Base-by-base conservation (phyloP, 2,888 invertebrate genomes). In the Apoderus coryli region DNA sequence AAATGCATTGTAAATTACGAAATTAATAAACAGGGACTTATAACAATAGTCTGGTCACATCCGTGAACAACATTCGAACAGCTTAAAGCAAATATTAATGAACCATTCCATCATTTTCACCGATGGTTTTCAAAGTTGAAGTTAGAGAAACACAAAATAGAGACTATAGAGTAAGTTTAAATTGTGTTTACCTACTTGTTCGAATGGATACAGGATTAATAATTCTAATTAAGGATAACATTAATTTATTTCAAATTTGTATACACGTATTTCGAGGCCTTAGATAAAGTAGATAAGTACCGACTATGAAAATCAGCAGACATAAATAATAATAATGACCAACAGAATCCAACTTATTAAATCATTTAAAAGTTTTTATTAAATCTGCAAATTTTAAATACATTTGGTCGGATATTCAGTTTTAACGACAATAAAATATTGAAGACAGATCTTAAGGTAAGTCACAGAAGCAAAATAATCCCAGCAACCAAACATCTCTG, bases 321-420 rank as follows among this genome's bases (percentile, higher is more conserved):
- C 24, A 61, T 75, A 2, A 70, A 70, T 39, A 84, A 81, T 1
- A 62, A 72, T 2, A 85, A 84, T 50, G 72, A 74, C 41, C 82
- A 85, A 52, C 70, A 70, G 44, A 81, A 79, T 1, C 69, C 72
- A 3, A 60, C 69, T 0, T 65, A 69, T 11, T 56, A 69, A 37
- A 69, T 28, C 52, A 82, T 32, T 35, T 53, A 2, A 84, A 84
- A 48, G 52, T 81, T 5, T 54, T 76, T 4, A 59, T 80, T 0
- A 74, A 71, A 43, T 81, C 82, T 38, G 75, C 73, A 2, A 75
- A 76, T 34, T 82, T 84, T 49, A 62, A 71, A 37, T 73, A 77
- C 36, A 69, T 81, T 11, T 63, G 72, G 1, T 48, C 75, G 2
- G 72, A 75, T 41, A 29, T 50, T 27, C 64, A 72, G 35, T 70